These are phyloP conservation scores for Muscina levida DNA, from an alignment of 2,888 invertebrate species.

Conservation along the genomic window DNA sequence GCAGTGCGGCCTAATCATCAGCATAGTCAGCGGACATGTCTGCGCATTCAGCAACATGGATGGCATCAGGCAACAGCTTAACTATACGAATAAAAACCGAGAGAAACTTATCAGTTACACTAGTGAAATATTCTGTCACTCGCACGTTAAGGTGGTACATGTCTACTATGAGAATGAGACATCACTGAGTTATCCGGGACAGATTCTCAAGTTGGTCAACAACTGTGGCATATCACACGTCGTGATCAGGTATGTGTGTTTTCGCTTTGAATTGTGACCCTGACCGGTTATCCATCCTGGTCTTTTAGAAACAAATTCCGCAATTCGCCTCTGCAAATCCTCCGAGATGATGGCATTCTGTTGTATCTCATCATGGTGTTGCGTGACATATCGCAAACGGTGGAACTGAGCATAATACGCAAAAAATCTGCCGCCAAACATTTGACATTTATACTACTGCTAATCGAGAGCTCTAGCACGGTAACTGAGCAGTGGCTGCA, in stretches of 20 bases:
- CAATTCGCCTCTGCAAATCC: constrained; percentile 66
- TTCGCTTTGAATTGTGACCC: neutral
- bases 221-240: constrained; percentile 75
- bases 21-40: constrained; percentile 19
- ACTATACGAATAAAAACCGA: neutral
- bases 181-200: constrained; percentile 70
- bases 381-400: constrained; percentile 72
- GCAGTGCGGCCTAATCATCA: constrained; percentile 17
- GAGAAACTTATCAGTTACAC: constrained; percentile 68
- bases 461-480: constrained; percentile 70
- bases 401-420: constrained; percentile 73
- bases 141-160: constrained; percentile 72
- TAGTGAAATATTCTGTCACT: constrained; percentile 73
- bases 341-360: constrained; percentile 75
- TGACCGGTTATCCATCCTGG: neutral
- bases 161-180: constrained; percentile 75
- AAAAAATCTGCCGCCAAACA: constrained; percentile 76
- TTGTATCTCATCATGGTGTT: constrained; percentile 76
- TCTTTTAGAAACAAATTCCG: constrained; percentile 70
- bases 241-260: constrained; percentile 72
- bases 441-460: constrained; percentile 74
- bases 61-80: neutral
- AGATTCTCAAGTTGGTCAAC: constrained; percentile 72
- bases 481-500: constrained; percentile 76
- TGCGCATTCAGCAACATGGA: neutral